phyloP scores from a whole-genome alignment of 2,797 vertebrate species.

The Lepus oiostolus region DNA sequence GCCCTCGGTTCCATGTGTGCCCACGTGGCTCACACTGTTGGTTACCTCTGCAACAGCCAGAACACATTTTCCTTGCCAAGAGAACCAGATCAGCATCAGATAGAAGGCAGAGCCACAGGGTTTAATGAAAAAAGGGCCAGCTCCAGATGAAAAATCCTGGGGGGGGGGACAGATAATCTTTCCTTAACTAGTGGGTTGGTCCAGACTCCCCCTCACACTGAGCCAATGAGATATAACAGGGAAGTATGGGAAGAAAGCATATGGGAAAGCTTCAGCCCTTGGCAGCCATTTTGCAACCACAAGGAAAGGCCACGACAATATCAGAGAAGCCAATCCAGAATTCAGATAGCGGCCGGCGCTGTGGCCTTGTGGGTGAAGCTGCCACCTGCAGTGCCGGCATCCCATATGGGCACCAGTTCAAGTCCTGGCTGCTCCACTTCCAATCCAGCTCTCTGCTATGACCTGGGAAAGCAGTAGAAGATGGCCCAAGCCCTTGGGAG shows the following conservation, averaged over 20 bases:
- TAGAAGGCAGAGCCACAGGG: not conserved
- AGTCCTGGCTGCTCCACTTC: too few relatives aligned
- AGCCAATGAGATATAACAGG: not conserved
- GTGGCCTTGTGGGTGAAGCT: too few relatives aligned
- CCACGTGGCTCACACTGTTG: not conserved
- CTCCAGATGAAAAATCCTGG: constrained; percentile 6
- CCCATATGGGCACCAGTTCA: too few relatives aligned
- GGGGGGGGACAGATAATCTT: not conserved
- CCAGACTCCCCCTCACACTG: constrained; percentile 15
- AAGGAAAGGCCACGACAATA: not conserved
- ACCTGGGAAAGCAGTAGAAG: too few relatives aligned
- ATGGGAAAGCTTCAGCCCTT: not conserved
- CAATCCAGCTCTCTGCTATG: too few relatives aligned
- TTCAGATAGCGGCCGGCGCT: not conserved
- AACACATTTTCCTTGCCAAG: not conserved
- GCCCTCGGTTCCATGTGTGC: not conserved
- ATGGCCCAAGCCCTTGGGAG: too few relatives aligned
- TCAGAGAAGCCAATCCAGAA: constrained; percentile 22
- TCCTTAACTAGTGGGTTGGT: constrained; percentile 18
- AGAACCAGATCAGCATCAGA: not conserved
- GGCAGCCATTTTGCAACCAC: constrained; percentile 30
- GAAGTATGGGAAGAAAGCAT: not conserved
- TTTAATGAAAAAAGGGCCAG: not conserved
- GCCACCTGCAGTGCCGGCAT: too few relatives aligned
- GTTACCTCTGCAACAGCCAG: not conserved